phyloP scores from a whole-genome alignment of 2,888 invertebrate genomes.

The Tortricodes alternella region DNA sequence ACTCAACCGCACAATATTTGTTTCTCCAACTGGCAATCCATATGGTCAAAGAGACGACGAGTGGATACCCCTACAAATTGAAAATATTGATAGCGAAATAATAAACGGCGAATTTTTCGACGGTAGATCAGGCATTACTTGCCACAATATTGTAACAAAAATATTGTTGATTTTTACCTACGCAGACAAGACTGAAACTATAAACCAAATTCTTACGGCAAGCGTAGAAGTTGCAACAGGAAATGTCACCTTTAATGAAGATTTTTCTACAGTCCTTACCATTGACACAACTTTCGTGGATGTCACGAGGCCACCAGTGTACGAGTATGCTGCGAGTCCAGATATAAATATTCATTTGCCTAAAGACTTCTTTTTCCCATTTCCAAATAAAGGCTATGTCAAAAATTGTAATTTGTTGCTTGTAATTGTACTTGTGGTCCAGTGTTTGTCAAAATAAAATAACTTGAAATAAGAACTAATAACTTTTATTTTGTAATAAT shows the following conservation, averaged over 20 bases:
- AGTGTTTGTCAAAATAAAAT: slow-evolving; percentile 64
- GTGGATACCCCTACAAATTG: slow-evolving; percentile 53
- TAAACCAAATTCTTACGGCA: slow-evolving; percentile 56
- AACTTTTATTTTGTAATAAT: slow-evolving; percentile 79
- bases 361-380: slow-evolving; percentile 89
- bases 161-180: slow-evolving; percentile 55
- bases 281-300: slow-evolving; percentile 66
- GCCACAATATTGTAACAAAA: slow-evolving; percentile 60
- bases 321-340: slow-evolving; percentile 82
- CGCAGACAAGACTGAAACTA: slow-evolving; percentile 45
- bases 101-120: slow-evolving; percentile 52
- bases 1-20: slow-evolving; percentile 42
- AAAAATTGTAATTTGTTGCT: slow-evolving; percentile 21
- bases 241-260: slow-evolving; percentile 57
- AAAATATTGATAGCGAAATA: slow-evolving; percentile 37
- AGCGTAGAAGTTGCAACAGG: slow-evolving; percentile 41
- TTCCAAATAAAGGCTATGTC: slow-evolving; percentile 57
- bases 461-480: slow-evolving; percentile 68
- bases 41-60: slow-evolving; percentile 48
- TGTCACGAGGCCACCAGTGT: slow-evolving; percentile 52
- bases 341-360: slow-evolving; percentile 86
- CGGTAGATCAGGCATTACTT: slow-evolving; percentile 51
- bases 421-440: slow-evolving; percentile 18
- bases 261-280: slow-evolving; percentile 56
- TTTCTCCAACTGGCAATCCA: slow-evolving; percentile 70